Conservation (phyloP, 1,140 invertebrate species). For the Drosophila willistoni region DNA sequence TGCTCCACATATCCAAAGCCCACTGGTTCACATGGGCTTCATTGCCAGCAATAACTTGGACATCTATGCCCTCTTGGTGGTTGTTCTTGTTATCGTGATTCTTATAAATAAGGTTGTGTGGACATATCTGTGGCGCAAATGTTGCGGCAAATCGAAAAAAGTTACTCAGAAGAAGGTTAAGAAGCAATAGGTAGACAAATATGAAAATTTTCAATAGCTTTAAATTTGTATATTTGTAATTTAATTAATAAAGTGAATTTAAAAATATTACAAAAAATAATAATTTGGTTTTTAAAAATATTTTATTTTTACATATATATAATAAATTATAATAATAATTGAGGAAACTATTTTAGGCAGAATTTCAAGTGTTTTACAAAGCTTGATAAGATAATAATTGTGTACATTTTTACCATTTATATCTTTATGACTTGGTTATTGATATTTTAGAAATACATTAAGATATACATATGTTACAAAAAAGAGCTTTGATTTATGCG, state of each 20-base stretch:
- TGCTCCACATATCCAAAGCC: conserved; percentile 83
- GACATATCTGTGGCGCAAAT: conserved; percentile 51
- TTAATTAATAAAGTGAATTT: background rate
- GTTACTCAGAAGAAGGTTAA: conserved; percentile 56
- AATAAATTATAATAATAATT: too few relatives aligned
- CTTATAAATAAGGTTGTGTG: conserved; percentile 48
- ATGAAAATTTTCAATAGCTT: conserved; percentile 4
- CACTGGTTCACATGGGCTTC: conserved; percentile 69
- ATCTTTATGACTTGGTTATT: too few relatives aligned
- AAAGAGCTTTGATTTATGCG: too few relatives aligned
- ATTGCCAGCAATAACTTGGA: conserved; percentile 63
- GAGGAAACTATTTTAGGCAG: too few relatives aligned
- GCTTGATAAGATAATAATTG: too few relatives aligned
- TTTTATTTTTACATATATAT: too few relatives aligned
- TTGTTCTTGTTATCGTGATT: conserved; percentile 37
- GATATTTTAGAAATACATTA: too few relatives aligned
- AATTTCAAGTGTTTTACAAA: too few relatives aligned
- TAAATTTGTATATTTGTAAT: background rate
- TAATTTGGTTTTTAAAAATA: too few relatives aligned
- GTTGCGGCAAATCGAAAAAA: conserved; percentile 50
- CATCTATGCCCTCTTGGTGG: conserved; percentile 38
- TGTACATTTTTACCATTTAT: too few relatives aligned
- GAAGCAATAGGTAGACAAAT: conserved; percentile 44
- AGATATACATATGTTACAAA: too few relatives aligned
- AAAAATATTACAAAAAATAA: background rate